Evolutionary conservation across 2,113 vertebrate genomes (phyloP), one percentile per base, ranked within the genome.

Genomic region (Trachemys scripta): DNA sequence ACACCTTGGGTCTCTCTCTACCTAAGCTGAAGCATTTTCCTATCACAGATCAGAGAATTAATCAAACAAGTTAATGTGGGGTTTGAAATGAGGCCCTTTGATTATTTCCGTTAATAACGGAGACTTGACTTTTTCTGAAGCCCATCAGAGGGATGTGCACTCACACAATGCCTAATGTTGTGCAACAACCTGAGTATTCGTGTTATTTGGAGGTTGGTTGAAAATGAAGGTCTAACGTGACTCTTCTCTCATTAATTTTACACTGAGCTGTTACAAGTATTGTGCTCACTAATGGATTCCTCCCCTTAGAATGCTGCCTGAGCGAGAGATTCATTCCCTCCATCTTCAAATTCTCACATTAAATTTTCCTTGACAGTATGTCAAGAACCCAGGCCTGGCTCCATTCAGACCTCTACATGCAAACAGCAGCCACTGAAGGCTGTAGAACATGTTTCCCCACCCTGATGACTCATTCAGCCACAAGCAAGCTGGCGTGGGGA

Each of bases 121-220:
- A 72, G n/a, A 10, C 75, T 94, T 92, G 45, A 87, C 76, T 93
- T 91, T 95, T 90, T 84, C 16, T 84, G 38, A 54, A 45, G 19
- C 51, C 25, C 53, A 20, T 76, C 20, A 56, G 75, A 88, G 57
- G 85, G 31, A 92, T 8, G 12, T 27, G 75, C 13, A 47, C 25
- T 47, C 42, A 27, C 6, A 14, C 25, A 42, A 81, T 90, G 35
- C 54, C 87, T 47, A 84, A 75, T 82, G 47, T 50, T 82, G 35
- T 47, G 25, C 42, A 47, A 78, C 75, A 27, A 45, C 45, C 75
- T 47, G 22, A n/a, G 65, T n/a, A 72, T 38, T 72, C 8, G 8
- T 47, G 90, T 57, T 75, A 27, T 78, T 84, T 78, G 29, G 88
- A 91, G 90, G n/a, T 45, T 78, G 19, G 65, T 65, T 38, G 31